Percentiles rank a stretch among this genome's conserved stretches.
Evolutionary conservation across 2,888 invertebrate species (phyloP).

Genomic region (Drosophila limbata): DNA sequence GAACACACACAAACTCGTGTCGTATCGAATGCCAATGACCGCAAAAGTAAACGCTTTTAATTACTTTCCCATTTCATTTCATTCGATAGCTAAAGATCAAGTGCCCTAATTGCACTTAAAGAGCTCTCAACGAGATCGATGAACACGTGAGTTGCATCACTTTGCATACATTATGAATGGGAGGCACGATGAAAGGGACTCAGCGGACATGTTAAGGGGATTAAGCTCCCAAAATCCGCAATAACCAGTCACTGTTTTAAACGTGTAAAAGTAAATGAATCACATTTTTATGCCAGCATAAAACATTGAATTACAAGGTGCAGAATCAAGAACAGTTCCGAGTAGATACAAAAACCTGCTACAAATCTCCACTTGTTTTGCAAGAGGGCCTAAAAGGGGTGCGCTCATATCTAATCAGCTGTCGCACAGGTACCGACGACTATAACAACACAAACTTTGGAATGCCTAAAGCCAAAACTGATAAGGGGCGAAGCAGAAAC

Average conservation of each 20-base stretch:
- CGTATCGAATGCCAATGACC: conserved; percentile 50
- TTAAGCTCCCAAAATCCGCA: conserved; percentile 65
- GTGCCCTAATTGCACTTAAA: conserved; percentile 62
- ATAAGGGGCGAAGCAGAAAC: conserved; percentile 36
- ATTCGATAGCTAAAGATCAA: conserved; percentile 62
- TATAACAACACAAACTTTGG: conserved; percentile 51
- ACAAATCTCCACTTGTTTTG: conserved; percentile 34
- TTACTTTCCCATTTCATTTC: conserved; percentile 40
- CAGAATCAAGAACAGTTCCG: not conserved
- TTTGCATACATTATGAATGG: conserved; percentile 20
- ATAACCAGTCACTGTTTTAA: conserved; percentile 49
- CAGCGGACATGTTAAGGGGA: conserved; percentile 51
- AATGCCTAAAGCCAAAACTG: conserved; percentile 70
- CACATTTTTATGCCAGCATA: conserved; percentile 68
- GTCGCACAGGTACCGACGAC: conserved; percentile 21
- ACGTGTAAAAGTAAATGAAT: conserved; percentile 78
- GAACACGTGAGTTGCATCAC: conserved; percentile 47
- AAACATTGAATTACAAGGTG: conserved; percentile 39
- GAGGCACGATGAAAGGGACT: conserved; percentile 27
- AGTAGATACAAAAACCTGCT: conserved; percentile 9
- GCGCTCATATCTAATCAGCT: conserved; percentile 53
- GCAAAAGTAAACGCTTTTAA: conserved; percentile 64
- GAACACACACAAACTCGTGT: not conserved
- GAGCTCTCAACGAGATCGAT: conserved; percentile 53
- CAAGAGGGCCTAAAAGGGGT: conserved; percentile 48